Evolutionary conservation across 2,113 vertebrate species (phyloP), one percentile per base, ranked within the genome.

Genomic region (Tachuris rubrigastra): DNA sequence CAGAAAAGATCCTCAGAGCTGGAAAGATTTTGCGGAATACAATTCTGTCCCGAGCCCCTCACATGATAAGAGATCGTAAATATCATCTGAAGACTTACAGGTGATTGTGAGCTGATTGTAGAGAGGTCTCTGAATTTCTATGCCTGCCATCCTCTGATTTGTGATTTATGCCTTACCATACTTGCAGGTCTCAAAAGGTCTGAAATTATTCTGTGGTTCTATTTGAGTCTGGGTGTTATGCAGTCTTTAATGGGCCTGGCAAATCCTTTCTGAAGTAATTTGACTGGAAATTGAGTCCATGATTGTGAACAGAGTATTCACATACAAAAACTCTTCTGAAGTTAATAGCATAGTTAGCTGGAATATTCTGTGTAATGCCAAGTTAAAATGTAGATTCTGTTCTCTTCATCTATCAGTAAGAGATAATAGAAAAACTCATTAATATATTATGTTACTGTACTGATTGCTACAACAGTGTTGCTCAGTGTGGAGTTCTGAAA

Each of bases 11-110:
- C 96, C 97, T 99, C 93, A 98, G 96, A 71, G 99, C 99, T 52
- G 99, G 98, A 90, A 99, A 99, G 96, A 98, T 99, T 94, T 98
- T 99, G 84, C 98, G 99, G 68, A 98, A 98, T 17, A 97, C 98
- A 76, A 99, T 99, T 94, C 98, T 99, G 63, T 99, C 98, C 89
- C 97, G 98, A 94, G 98, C 99, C 18, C 98, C 99, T 95, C 99
- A 99, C 97, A 99, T 99, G 99, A 99, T 99, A 97, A 98, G 99
- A 97, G 99, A 99, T 97, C 98, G 99, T 92, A 99, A 99, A 97
- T 99, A 99, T 87, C 99, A 99, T 96, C 98, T 99, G 77, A 99
- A 99, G 97, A 99, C 99, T 2, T 99, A 99, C 98, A 99, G 98
- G 99, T 99, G 92, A n/a, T n/a, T 96, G 98, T 97, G 86, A 94